Evolutionary conservation across 2,888 invertebrate genomes (phyloP), one percentile per base, ranked within the genome.

Genomic region (Rhabditoides inermis): DNA sequence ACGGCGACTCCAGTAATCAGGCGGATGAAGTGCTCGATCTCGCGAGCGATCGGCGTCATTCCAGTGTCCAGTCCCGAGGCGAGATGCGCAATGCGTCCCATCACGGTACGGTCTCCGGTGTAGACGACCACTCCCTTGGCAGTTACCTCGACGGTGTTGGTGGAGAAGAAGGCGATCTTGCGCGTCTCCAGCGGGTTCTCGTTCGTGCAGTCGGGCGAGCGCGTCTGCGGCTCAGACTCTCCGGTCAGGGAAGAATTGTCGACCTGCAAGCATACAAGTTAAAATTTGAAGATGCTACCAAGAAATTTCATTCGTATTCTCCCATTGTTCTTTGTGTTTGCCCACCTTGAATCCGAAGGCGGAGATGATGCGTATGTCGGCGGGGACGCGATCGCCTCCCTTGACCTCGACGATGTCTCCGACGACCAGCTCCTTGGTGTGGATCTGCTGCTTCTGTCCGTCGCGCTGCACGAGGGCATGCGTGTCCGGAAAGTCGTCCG

Each of bases 331-430:
- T n/a, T n/a, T n/a, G n/a, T n/a, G n/a, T n/a, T n/a, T n/a, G 20
- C 47, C 12, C 30, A 80, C 81, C 83, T 98, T 99, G 82, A 98
- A 94, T 76, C 88, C 88, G 78, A 90, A 87, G 39, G 90, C 85
- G 78, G 88, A 87, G 78, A 98, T 87, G 77, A 99, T 85, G 73
- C 98, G 86, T 77, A 98, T 84, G 80, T 98, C 98, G 74, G 98
- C 98, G 44, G 98, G 98, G 73, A 98, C 88, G 73, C 95, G 84
- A 81, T 98, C 95, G 76, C 98, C 95, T 80, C 95, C 95, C 82
- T 95, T 95, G 58, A 98, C 91, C 49, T 95, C 94, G 76, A 95
- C 90, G 68, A 98, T 86, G 80, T 98, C 98, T 63, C 98, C 95
- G 72, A 94, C 83, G 55, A 92, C 92, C 70, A 98, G 82, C 77